These are phyloP conservation scores for Poecile montanus DNA, from an alignment of 2,797 vertebrate genomes.

Conservation along the genomic window DNA sequence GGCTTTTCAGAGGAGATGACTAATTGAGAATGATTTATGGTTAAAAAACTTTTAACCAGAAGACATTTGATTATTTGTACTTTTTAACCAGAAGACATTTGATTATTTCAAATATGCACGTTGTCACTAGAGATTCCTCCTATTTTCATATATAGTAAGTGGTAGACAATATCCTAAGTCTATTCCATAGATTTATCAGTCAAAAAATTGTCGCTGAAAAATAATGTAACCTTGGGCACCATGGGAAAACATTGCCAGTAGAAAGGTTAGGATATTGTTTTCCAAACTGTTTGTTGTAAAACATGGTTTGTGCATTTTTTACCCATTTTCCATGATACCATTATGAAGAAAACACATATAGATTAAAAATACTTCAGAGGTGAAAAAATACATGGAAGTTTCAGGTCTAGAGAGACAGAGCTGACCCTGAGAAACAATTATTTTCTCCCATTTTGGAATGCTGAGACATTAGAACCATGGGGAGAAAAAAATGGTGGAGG, in stretches of 20 bases:
- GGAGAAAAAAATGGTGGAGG: rapidly evolving
- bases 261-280: not conserved
- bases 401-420: not conserved
- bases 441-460: not conserved
- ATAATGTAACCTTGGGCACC: not conserved
- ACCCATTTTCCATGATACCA: not conserved
- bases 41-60: not conserved
- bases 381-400: not conserved
- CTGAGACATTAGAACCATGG: not conserved
- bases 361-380: not conserved
- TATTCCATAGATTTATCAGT: not conserved
- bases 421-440: not conserved
- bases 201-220: not conserved
- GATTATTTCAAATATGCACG: not conserved
- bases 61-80: not conserved
- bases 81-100: not conserved
- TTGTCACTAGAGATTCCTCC: not conserved
- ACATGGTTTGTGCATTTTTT: not conserved
- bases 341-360: not conserved
- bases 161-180: not conserved
- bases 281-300: not conserved
- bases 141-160: not conserved
- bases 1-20: not conserved
- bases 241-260: not conserved
- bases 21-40: not conserved